Base-by-base conservation (phyloP, 2,888 invertebrate species). In the Drosophila atroscutellata region DNA sequence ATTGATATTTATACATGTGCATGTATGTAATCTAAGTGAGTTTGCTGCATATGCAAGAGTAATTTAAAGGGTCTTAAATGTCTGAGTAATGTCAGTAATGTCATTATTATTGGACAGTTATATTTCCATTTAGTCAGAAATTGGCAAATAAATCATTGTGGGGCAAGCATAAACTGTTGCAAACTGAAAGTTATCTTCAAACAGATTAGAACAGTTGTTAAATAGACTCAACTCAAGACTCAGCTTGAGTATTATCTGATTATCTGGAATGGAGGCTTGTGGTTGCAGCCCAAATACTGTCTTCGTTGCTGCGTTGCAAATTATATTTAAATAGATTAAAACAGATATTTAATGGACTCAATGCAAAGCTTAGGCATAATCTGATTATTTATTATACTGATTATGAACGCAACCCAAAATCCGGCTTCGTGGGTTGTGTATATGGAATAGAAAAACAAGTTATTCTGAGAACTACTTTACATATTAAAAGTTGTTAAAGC, bases 51-150 rank as follows among this genome's bases (percentile, higher is more conserved):
- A 26, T 56, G 65, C 56, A 75, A 32, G 28, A 24, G 34, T 11
- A n/a, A 37, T 50, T 67, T 68, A 58, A 36, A 20, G 26, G 24
- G 51, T 59, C 50, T 64, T 58, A 47, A 51, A 50, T 50, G 54
- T 52, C 52, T 50, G 59, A 59, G 64, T 58, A 75, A 73, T 76
- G 61, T 47, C 50, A 56, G 60, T 63, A 83, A 81, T 75, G 65
- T 56, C 80, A 78, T 78, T 83, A 69, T 56, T 47, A 50, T 60
- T 50, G 36, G 52, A 36, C 32, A 49, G 30, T 11, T 18, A 11
- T 9, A 56, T 15, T 34, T 26, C 6, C 55, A 63, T 45, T 54
- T 32, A 54, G 52, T 20, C n/a, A 32, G 20, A 26, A 26, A 42
- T 57, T 30, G 18, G 11, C 24, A 32, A 42, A 63, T 37, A 47